Evolutionary conservation across 2,113 vertebrate genomes (phyloP).

Genomic region (Macroglossus sobrinus): DNA sequence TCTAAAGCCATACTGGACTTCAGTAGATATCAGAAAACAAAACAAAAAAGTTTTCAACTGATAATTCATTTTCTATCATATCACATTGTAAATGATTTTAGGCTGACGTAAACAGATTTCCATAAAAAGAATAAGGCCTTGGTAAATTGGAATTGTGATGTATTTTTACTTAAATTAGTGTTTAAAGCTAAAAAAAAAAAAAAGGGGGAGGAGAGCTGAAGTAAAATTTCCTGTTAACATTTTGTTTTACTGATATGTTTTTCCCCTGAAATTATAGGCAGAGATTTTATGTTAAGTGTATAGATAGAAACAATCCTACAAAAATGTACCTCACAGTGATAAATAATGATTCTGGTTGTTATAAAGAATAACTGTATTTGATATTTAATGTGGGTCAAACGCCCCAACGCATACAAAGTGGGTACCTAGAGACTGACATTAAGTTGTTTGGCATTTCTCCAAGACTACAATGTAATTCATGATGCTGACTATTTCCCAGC

Average conservation of each 20-base stretch:
- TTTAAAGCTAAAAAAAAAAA: neutral
- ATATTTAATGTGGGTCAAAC: slow-evolving; percentile 2
- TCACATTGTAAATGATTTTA: neutral
- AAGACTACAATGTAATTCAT: neutral
- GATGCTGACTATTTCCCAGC: slow-evolving; percentile 17
- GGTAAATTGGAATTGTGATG: neutral
- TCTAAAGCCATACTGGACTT: neutral
- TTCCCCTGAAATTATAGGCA: slow-evolving; percentile 13
- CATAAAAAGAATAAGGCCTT: neutral
- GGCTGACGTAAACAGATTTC: neutral
- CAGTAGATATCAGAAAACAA: neutral
- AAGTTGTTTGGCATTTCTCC: neutral
- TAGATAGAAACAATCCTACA: slow-evolving; percentile 18
- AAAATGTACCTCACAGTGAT: neutral
- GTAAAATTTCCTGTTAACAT: slow-evolving; percentile 22
- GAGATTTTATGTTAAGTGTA: neutral
- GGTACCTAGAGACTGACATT: neutral
- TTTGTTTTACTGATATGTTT: neutral
- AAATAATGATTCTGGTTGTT: neutral
- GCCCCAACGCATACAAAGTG: neutral
- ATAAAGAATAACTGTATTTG: neutral
- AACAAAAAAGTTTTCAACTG: neutral
- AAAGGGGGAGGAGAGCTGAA: neutral
- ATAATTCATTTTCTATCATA: neutral
- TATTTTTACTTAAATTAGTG: neutral